Base-by-base conservation (phyloP, 1,140 invertebrate genomes). In the Drosophila suzukii region DNA sequence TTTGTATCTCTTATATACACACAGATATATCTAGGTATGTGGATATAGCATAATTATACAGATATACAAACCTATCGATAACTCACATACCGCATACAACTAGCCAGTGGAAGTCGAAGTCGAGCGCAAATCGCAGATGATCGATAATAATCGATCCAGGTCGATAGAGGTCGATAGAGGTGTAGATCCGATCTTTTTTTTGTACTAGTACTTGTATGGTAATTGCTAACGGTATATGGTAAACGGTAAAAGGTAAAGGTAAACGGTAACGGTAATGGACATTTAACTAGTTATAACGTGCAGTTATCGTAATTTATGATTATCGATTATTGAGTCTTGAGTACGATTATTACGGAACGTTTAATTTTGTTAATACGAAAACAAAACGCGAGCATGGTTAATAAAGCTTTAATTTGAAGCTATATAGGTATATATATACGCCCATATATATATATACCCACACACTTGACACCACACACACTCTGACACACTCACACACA, bases 361-460 rank as follows among this genome's bases (percentile, higher is more conserved):
- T 89, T 89, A 68, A 89, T 89, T 89, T 89, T 89, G 84, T 89
- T 90, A 81, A 90, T 85, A 90, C 81, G 75, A 90, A 85, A 90
- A 85, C 63, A 78, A 84, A 90, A 85, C 81, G 86, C 90, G 86
- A 91, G 90, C 90, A 91, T 91, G 90, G 90, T 91, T 91, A 91
- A 91, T 90, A 91, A 91, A 91, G 90, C 90, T 91, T 91, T 91
- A 91, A 91, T 91, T 91, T 91, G 83, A 90, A 91, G 88, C 91
- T 91, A 91, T 84, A 83, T 80, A 89, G 78, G 59, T 66, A 70
- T 88, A 83, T 83, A 79, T 76, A 86, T 70, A 73, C 57, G 61
- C 51, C 75, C 68, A 71, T 56, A 77, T 75, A 76, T 66, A 71
- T 73, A 72, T 62, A 72, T 60, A 61, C 27, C 74, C 36, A 60